Percentiles rank a stretch among this genome's conserved stretches.
Evolutionary conservation across 2,797 vertebrate species (phyloP).

Genomic region (Rhinatrema bivittatum): DNA sequence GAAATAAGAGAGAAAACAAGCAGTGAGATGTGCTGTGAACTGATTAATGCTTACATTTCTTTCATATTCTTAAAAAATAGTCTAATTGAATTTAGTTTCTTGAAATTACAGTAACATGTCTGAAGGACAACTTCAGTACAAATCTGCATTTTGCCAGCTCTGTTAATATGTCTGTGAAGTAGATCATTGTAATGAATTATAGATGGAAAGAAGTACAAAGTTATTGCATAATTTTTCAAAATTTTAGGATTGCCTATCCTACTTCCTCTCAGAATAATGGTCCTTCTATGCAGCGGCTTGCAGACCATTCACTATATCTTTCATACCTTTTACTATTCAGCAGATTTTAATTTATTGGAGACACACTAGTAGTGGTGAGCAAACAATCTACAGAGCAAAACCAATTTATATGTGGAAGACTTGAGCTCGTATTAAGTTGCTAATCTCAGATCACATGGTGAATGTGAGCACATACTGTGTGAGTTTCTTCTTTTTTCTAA

Average conservation of each 20-base stretch:
- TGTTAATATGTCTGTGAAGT: slow-evolving; percentile 53
- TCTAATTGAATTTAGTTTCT: slow-evolving; percentile 36
- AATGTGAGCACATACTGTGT: slow-evolving; percentile 16
- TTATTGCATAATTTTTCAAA: slow-evolving; percentile 65
- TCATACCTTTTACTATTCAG: slow-evolving; percentile 48
- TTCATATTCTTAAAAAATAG: slow-evolving; percentile 2
- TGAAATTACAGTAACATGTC: slow-evolving; percentile 12
- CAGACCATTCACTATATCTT: slow-evolving; percentile 44
- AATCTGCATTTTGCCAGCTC: slow-evolving; percentile 43
- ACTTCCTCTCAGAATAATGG: slow-evolving; percentile 56
- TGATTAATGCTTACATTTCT: slow-evolving; percentile 12
- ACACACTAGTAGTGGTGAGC: slow-evolving; percentile 49
- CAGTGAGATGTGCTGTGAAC: slow-evolving; percentile 2
- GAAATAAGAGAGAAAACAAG: slow-evolving; percentile 4
- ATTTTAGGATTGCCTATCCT: slow-evolving; percentile 59
- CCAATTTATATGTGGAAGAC: slow-evolving; percentile 40
- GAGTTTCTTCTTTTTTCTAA: slow-evolving; percentile 9
- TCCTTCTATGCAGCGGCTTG: slow-evolving; percentile 48
- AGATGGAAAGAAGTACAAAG: slow-evolving; percentile 60
- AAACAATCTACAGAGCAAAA: slow-evolving; percentile 52
- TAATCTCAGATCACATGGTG: slow-evolving; percentile 41
- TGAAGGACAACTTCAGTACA: slow-evolving; percentile 31
- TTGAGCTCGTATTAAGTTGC: slow-evolving; percentile 28
- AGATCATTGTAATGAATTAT: slow-evolving; percentile 63
- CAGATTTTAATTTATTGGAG: slow-evolving; percentile 58